Base-by-base conservation (phyloP, 2,888 invertebrate species). In the Stenurella melanura region DNA sequence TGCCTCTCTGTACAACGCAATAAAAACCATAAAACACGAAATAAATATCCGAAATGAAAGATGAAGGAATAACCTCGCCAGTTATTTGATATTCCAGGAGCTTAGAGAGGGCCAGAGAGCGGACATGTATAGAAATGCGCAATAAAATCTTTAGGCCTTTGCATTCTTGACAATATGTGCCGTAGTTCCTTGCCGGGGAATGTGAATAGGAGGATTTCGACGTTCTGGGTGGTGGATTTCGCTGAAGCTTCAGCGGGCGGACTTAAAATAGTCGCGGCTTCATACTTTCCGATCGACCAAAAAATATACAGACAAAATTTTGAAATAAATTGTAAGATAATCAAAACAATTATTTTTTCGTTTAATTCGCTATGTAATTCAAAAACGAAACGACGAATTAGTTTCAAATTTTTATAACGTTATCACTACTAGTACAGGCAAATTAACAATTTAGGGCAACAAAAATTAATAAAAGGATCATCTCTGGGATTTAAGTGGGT, bases 81-180 rank as follows among this genome's bases (percentile, higher is more conserved):
- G 50, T 50, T 50, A 50, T 50, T 50, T 50, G 50, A 50, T 50
- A 50, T 50, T 50, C 50, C 50, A 17, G n/a, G 50, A 50, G n/a
- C 50, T n/a, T 50, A 15, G 42, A 9, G 12, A 42, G 42, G 42
- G 42, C 42, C 42, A 11, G 50, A 50, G 6, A n/a, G n/a, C 50
- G 15, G 15, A 50, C 50, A 50, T n/a, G 50, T n/a, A 50, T 50
- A 50, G n/a, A 50, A 50, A 50, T n/a, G 50, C n/a, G 50, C 50
- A 50, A 50, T 50, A 50, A 50, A 50, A 50, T 50, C n/a, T 50
- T n/a, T 50, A 6, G 50, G 50, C 50, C 50, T 50, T 50, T 50
- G 50, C n/a, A 50, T 15, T 50, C 50, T n/a, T 50, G 6, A n/a
- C 50, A 50, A 50, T n/a, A n/a, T 50, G 50, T 50, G 50, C 50